These are phyloP conservation scores for Capreolus pygargus DNA, from an alignment of 2,113 vertebrate species.

Conservation along the genomic window DNA sequence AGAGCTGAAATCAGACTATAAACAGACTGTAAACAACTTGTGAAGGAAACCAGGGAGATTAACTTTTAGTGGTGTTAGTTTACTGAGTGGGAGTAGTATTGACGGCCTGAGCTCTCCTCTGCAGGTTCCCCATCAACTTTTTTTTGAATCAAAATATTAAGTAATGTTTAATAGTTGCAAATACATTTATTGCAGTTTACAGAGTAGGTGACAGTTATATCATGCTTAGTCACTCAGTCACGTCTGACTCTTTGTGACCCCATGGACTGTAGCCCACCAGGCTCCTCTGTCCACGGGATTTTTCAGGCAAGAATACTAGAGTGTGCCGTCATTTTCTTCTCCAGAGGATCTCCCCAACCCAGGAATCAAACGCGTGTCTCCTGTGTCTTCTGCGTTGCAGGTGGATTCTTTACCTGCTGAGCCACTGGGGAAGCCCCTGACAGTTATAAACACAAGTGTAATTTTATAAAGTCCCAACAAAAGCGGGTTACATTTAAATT, in stretches of 20 bases:
- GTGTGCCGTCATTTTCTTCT: not conserved
- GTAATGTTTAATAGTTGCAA: slow-evolving; percentile 74
- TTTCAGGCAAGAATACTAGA: not conserved
- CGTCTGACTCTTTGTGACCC: not conserved
- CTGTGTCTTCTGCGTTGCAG: not conserved
- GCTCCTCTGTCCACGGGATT: not conserved
- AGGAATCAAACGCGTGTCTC: not conserved
- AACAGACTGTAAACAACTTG: not conserved
- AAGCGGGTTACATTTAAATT: slow-evolving; percentile 64
- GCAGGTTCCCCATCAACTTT: not conserved
- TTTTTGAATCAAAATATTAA: slow-evolving; percentile 23
- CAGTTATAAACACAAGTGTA: slow-evolving; percentile 82
- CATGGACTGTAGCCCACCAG: not conserved
- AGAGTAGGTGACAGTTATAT: slow-evolving; percentile 70
- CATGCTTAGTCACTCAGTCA: not conserved
- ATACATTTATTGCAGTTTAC: slow-evolving; percentile 83
- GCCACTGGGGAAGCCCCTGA: not conserved
- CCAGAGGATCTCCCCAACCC: not conserved
- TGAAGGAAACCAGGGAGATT: not conserved
- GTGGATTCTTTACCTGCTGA: not conserved
- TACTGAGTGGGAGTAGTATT: not conserved
- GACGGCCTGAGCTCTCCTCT: not conserved
- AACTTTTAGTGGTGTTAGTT: not conserved
- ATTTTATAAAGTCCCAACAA: slow-evolving; percentile 79
- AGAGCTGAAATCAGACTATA: not conserved